Evolutionary conservation across 2,797 vertebrate genomes (phyloP), one percentile per base, ranked within the genome.

Genomic region (Podarcis lilfordi): DNA sequence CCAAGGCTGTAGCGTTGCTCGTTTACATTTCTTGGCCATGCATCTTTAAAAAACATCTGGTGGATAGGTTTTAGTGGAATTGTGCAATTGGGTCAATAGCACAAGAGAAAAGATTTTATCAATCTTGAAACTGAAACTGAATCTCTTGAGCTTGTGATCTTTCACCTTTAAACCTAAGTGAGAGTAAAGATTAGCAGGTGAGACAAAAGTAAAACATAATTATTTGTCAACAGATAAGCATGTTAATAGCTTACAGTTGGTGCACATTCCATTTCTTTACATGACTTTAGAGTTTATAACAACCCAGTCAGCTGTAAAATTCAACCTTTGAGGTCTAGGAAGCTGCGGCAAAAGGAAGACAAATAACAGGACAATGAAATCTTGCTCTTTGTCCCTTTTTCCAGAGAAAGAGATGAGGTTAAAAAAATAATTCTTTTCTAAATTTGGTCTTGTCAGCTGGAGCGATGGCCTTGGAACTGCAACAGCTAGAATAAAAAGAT

Each of bases 321-420:
- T 29, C 29, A 80, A 37, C 85, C 66, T 77, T 29, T 71, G 43
- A 50, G 29, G 43, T 61, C 78, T 74, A 61, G 9, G 45, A 72
- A 80, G 37, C 79, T 55, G 29, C 40, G 77, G 80, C 75, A 90
- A 89, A 86, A 86, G 85, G 87, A 81, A 92, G 82, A 91, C 72
- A 94, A 91, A 8, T 91, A 85, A 85, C 85, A 21, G 43, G 86
- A 90, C 88, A 91, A 78, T 89, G 80, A 92, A 92, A 88, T 88
- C 90, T 91, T 90, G 84, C 43, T 75, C 88, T 79, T 87, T 91
- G 84, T 91, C 89, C 87, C 76, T 80, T 89, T 84, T 91, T 76
- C 91, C 69, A 82, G 78, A 89, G 0, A 0, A 45, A 5, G 9
- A 72, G 92, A 91, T 89, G 86, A 91, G n/a, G 89, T 0, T 2